Conservation (phyloP, 2,888 invertebrate genomes). For the Agrotis clavis region DNA sequence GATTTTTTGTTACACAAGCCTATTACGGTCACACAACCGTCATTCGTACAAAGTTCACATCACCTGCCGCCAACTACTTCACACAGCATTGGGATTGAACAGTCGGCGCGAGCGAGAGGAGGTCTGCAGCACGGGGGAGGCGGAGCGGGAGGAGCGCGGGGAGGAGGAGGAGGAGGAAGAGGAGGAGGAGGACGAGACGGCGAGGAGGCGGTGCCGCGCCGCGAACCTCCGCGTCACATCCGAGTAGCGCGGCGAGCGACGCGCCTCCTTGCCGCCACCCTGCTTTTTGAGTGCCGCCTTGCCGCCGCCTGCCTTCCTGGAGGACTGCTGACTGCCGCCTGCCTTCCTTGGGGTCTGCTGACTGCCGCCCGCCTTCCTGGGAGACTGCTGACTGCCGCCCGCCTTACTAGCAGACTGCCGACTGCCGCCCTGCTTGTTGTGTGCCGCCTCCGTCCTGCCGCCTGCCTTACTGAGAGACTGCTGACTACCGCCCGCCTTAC, state of each 20-base stretch:
- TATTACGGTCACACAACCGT: not conserved
- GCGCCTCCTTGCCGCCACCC: not conserved
- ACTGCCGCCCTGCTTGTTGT: not conserved
- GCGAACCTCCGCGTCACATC: constrained; percentile 69
- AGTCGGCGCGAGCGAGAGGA: constrained; percentile 17
- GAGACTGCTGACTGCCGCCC: not conserved
- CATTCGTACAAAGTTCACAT: not conserved
- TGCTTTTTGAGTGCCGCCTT: not conserved
- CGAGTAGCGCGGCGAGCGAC: constrained; percentile 62
- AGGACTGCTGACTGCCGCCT: not conserved
- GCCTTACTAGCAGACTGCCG: not conserved
- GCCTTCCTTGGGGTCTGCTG: not conserved
- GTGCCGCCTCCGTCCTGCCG: not conserved
- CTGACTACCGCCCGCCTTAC: not conserved
- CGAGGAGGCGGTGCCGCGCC: constrained; percentile 6
- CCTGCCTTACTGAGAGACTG: not conserved
- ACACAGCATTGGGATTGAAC: constrained; percentile 36
- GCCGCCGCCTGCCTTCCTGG: not conserved
- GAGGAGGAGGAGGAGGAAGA: not conserved
- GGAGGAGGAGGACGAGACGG: not conserved
- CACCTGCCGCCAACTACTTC: not conserved
- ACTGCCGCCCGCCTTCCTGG: not conserved
- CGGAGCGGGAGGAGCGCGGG: not conserved
- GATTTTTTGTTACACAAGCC: too few species aligned
- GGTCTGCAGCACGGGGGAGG: not conserved